These are phyloP conservation scores for Salvelinus sp. DNA, from an alignment of 2,113 vertebrate genomes.

Conservation along the genomic window DNA sequence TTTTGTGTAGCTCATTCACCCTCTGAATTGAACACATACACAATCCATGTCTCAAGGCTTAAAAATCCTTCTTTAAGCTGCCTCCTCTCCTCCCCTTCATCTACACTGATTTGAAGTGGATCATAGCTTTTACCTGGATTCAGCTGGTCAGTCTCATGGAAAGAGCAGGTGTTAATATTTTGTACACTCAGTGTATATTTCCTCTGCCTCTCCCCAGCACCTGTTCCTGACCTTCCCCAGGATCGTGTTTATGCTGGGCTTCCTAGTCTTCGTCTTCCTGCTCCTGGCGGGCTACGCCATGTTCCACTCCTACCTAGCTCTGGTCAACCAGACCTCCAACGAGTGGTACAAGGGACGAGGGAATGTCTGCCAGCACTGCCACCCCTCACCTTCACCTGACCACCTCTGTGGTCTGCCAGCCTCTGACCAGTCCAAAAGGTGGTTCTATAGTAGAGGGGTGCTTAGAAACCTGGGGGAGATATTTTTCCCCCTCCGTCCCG, in stretches of 20 bases:
- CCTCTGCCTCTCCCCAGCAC: conserved; percentile 72
- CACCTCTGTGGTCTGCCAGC: conserved; percentile 23
- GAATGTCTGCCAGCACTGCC: conserved; percentile 65
- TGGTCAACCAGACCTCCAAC: conserved; percentile 89
- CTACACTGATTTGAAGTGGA: no score
- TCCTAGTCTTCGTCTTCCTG: conserved; percentile 81
- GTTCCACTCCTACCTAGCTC: conserved; percentile 81
- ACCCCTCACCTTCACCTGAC: conserved; percentile 46
- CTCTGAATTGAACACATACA: no score
- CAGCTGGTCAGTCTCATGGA: no score
- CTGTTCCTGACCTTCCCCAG: conserved; percentile 92
- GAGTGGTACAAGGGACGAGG: conserved; percentile 85
- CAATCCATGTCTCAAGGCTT: no score
- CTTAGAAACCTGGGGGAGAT: conserved; percentile 84
- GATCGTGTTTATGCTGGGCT: conserved; percentile 91
- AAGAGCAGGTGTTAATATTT: no score
- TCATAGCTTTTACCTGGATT: no score
- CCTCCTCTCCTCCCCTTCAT: no score
- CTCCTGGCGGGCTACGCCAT: conserved; percentile 83
- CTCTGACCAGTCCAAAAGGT: conserved; percentile 61
- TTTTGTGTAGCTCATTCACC: no score
- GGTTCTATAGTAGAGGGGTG: conserved; percentile 80
- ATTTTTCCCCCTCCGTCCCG: conserved; percentile 66
- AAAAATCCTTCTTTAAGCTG: no score
- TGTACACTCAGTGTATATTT: not conserved